Evolutionary conservation across 2,888 invertebrate species (phyloP).

Genomic region (Cyaniris semiargus): DNA sequence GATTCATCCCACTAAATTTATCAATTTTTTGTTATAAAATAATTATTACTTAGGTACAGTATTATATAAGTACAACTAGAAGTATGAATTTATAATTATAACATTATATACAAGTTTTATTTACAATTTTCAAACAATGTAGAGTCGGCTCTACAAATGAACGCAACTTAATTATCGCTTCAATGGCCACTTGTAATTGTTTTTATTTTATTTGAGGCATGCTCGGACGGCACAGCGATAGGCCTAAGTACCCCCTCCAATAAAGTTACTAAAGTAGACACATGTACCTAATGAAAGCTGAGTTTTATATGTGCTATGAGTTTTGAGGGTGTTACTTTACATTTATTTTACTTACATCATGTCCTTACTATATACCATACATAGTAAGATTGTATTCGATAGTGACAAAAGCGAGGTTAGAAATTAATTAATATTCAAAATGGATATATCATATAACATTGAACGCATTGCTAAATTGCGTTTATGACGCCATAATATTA

Average conservation of each 20-base stretch:
- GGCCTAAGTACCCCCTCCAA: neutral
- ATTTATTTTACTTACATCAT: neutral
- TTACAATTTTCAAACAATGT: neutral
- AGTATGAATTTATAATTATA: neutral
- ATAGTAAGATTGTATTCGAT: no score
- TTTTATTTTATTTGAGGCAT: conserved; percentile 14
- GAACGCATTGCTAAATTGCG: no score
- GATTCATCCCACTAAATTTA: no score
- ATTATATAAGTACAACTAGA: neutral
- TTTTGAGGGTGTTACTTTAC: neutral
- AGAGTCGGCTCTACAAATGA: neutral
- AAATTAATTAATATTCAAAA: no score
- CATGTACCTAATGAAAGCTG: neutral
- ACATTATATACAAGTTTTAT: neutral
- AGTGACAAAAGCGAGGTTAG: no score
- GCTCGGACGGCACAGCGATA: neutral
- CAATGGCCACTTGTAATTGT: conserved; percentile 1
- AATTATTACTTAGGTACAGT: no score
- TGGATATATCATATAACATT: no score
- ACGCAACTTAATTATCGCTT: conserved; percentile 2
- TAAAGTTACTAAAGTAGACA: neutral
- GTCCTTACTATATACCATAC: no score
- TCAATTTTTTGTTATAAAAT: no score
- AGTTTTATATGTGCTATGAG: neutral
- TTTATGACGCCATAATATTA: no score